Evolutionary conservation across 2,888 invertebrate genomes (phyloP).

Genomic region (Tipula vernalis): DNA sequence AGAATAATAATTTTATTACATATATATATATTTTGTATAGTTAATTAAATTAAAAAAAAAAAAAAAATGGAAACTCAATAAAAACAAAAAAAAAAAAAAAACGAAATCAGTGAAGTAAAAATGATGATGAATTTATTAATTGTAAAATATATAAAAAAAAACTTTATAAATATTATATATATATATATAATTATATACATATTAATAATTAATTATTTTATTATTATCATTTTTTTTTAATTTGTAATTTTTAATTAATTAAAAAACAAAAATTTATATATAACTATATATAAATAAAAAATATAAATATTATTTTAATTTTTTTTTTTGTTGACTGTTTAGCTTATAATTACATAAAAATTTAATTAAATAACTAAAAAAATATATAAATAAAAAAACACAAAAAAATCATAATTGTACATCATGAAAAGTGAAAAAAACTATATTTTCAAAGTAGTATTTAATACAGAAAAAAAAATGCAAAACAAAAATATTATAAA

Average conservation of each 20-base stretch:
- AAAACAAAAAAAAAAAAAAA: conserved; percentile 4
- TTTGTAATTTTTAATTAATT: not conserved
- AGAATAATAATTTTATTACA: not conserved
- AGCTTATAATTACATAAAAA: conserved; percentile 4
- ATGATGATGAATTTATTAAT: conserved; percentile 10
- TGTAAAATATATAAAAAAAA: conserved; percentile 5
- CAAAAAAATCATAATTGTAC: conserved; percentile 5
- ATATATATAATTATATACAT: not conserved
- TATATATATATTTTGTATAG: conserved; percentile 8
- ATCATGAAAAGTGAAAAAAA: not conserved
- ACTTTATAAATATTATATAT: not conserved
- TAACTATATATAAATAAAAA: not conserved
- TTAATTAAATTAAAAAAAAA: conserved; percentile 5
- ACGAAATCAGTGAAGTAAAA: conserved; percentile 7
- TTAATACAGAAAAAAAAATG: conserved; percentile 6
- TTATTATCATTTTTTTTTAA: not conserved
- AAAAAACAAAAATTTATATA: conserved; percentile 1
- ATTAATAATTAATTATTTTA: not conserved
- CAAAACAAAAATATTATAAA: not conserved
- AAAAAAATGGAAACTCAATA: conserved; percentile 4
- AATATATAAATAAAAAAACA: not conserved
- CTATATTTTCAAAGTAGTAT: conserved; percentile 1
- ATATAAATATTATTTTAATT: conserved; percentile 5
- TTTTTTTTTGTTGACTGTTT: conserved; percentile 9
- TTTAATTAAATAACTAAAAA: not conserved